phyloP scores from a whole-genome alignment of 2,113 vertebrate genomes.

The Xyliphius kryptos region DNA sequence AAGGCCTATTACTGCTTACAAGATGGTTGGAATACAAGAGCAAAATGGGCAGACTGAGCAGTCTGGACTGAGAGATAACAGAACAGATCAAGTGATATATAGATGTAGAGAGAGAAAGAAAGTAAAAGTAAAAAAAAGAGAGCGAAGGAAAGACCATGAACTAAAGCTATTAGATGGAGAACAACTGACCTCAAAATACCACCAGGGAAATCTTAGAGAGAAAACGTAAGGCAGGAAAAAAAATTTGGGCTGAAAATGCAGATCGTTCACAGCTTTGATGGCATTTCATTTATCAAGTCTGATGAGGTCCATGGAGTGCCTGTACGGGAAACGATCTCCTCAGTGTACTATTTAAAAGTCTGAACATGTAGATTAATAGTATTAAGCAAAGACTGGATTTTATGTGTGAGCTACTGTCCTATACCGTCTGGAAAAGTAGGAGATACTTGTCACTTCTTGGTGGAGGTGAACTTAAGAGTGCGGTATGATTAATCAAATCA shows the following conservation, averaged over 20 bases:
- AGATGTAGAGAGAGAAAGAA: not conserved
- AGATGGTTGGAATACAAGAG: not conserved
- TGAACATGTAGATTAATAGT: conserved; percentile 17
- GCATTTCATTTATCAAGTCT: conserved; percentile 39
- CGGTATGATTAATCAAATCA: conserved; percentile 2
- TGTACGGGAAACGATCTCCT: conserved; percentile 11
- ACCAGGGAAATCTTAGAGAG: conserved; percentile 65
- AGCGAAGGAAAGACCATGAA: not conserved
- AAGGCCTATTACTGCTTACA: not conserved
- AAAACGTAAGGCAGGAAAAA: conserved; percentile 56
- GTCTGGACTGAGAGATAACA: not conserved
- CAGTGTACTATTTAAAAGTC: conserved; percentile 34
- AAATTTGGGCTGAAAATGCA: conserved; percentile 35
- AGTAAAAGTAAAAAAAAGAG: not conserved
- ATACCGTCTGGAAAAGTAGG: conserved; percentile 26
- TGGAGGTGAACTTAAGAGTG: not conserved
- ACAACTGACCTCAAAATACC: conserved; percentile 56
- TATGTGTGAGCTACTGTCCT: conserved; percentile 18
- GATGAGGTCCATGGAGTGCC: conserved; percentile 23
- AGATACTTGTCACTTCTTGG: conserved; percentile 11
- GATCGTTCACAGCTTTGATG: conserved; percentile 34
- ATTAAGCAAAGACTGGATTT: conserved; percentile 26
- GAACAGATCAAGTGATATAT: not conserved
- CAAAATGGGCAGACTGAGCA: not conserved
- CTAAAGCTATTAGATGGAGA: conserved; percentile 30